phyloP scores from a whole-genome alignment of 37 sponge, comb jelly and placozoan genomes.

The Dysidea cf. avara region DNA sequence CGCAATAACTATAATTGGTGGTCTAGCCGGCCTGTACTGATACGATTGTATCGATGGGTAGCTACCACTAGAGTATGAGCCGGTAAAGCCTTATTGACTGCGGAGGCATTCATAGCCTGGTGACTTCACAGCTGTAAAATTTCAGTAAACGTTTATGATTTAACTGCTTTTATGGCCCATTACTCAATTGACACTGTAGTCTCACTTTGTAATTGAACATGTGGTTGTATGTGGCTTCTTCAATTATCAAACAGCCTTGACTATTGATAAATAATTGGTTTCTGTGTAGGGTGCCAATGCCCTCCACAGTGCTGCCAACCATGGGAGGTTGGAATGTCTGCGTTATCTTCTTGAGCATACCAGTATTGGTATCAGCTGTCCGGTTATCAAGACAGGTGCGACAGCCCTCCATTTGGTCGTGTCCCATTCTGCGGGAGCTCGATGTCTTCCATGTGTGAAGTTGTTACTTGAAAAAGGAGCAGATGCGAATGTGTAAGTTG shows the following conservation, averaged over 20 bases:
- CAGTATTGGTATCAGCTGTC: constrained; percentile 26
- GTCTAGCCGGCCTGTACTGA: no score
- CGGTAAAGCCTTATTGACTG: no score
- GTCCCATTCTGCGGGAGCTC: neutral
- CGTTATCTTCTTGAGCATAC: constrained; percentile 54
- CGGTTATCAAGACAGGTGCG: neutral
- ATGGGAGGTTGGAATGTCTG: constrained; percentile 45
- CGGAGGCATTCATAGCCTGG: no score
- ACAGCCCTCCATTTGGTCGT: constrained; percentile 60
- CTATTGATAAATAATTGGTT: neutral
- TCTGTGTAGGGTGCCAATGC: constrained; percentile 47
- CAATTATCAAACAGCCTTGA: neutral
- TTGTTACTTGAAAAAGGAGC: constrained; percentile 55
- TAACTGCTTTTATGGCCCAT: no score
- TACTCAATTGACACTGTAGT: no score
- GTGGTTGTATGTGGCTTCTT: neutral
- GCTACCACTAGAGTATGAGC: no score
- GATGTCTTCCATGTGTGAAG: constrained; percentile 41
- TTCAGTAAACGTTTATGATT: no score
- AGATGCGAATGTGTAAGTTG: constrained; percentile 48
- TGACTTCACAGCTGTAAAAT: no score
- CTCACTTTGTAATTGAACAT: no score
- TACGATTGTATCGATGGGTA: no score
- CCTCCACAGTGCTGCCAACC: constrained; percentile 63
- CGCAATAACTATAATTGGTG: no score